Evolutionary conservation across 2,113 vertebrate species (phyloP), one percentile per base, ranked within the genome.

Genomic region (Scolopax mira): DNA sequence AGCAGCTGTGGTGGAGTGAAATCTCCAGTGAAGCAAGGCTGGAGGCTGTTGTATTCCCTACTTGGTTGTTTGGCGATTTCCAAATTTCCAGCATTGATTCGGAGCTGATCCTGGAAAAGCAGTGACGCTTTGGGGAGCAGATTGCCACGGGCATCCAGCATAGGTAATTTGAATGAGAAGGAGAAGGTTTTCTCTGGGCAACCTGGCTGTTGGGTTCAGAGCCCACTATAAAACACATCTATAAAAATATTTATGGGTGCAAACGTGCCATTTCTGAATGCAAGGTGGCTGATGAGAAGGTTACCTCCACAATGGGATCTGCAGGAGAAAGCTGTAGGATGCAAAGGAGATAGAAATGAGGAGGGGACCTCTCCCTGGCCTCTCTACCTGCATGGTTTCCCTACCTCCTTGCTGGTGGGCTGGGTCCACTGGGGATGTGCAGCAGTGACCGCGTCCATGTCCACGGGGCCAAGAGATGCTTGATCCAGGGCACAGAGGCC

Each of bases 251-350:
- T 27, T 10, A 31, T 15, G 6, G 92, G 27, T 13, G 6, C 3
- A 46, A 92, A 39, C 4, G 25, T 0, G 0, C 21, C 1, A 1
- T 0, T 64, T 22, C 9, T 2, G 11, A 41, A 48, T 1, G 3
- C 17, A 3, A 6, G 19, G 80, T 0, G 2, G 44, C 11, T 1
- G 2, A 5, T 19, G 44, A 15, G 55, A 13, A 31, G 33, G 18
- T 3, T 12, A 8, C 9, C n/a, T 12, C 31, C 0, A 6, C 5
- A 13, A 33, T 0, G 3, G 41, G 22, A 41, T 55, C 48, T 13
- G 66, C 60, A 12, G 33, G 41, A 35, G 41, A 23, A 35, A 73
- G 33, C 42, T 25, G 49, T 2, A 41, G 33, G 37, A 1, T 23
- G 58, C 17, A 21, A 19, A 73, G 31, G 35, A 44, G 60, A 4